Evolutionary conservation across 2,888 invertebrate genomes (phyloP).

Genomic region (Nezara viridula): DNA sequence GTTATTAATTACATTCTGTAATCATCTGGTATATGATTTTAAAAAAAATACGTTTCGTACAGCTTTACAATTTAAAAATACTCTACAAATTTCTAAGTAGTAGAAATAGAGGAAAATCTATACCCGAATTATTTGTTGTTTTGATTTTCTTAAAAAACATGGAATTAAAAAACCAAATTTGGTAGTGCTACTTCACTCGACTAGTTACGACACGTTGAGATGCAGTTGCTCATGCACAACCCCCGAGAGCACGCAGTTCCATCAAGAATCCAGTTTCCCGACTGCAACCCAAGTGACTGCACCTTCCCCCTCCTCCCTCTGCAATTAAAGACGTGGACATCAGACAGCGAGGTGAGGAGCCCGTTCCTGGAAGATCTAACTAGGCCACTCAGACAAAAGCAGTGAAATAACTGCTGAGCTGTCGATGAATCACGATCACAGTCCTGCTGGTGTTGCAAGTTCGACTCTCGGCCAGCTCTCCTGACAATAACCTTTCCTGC

Average conservation of each 20-base stretch:
- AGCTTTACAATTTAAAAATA: too few relatives aligned
- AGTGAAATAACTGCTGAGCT: conserved; percentile 6
- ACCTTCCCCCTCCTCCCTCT: background rate
- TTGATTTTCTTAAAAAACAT: too few relatives aligned
- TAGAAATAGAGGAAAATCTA: too few relatives aligned
- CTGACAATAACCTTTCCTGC: background rate
- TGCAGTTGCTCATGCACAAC: too few relatives aligned
- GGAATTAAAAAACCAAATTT: too few relatives aligned
- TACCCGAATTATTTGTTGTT: too few relatives aligned
- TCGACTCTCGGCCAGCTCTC: background rate
- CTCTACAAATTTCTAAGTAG: too few relatives aligned
- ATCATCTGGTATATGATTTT: too few relatives aligned
- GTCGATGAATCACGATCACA: conserved; percentile 39
- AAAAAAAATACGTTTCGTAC: too few relatives aligned
- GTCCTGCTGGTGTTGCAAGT: background rate
- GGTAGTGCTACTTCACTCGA: too few relatives aligned
- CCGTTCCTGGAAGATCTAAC: conserved; percentile 4
- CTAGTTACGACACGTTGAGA: too few relatives aligned
- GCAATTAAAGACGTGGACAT: background rate
- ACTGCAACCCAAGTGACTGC: background rate
- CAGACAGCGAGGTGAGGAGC: background rate
- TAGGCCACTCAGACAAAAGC: background rate
- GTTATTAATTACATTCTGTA: too few relatives aligned
- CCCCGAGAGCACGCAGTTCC: background rate
- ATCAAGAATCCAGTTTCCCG: background rate